Evolutionary conservation across 1,140 invertebrate species (phyloP).

Genomic region (Liolophura sinensis): DNA sequence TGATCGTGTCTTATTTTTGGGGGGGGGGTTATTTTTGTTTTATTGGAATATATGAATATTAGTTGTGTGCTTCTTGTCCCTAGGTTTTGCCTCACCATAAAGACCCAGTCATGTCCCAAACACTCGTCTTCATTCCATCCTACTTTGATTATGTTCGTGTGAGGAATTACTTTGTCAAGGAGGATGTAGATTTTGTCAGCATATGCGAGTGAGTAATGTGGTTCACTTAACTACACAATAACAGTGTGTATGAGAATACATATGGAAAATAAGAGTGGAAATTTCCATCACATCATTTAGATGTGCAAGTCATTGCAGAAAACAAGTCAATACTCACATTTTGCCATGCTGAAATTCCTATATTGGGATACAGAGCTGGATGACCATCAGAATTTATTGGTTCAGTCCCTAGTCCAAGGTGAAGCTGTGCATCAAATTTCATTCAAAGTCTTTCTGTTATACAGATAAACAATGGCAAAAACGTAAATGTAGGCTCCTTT

Average conservation of each 20-base stretch:
- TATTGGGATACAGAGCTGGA: too few species aligned
- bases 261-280: not conserved
- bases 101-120: slow-evolving; percentile 79
- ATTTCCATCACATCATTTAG: not conserved
- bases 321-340: too few species aligned
- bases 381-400: too few species aligned
- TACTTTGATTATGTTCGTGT: slow-evolving; percentile 95
- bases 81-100: slow-evolving; percentile 79
- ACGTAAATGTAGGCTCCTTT: too few species aligned
- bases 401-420: too few species aligned
- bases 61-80: slow-evolving; percentile 9
- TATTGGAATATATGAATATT: not conserved
- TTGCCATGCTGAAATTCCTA: too few species aligned
- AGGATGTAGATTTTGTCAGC: slow-evolving; percentile 80
- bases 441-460: too few species aligned
- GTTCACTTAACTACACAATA: not conserved
- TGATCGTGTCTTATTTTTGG: not conserved
- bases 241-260: not conserved
- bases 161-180: slow-evolving; percentile 88
- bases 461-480: too few species aligned
- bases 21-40: slow-evolving; percentile 8
- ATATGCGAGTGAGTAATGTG: slow-evolving; percentile 53
- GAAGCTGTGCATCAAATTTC: too few species aligned
- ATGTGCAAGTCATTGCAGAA: too few species aligned
- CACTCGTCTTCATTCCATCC: slow-evolving; percentile 88